These are phyloP conservation scores for Rhabdomys pumilio DNA, from an alignment of 2,797 vertebrate species.

Conservation along the genomic window DNA sequence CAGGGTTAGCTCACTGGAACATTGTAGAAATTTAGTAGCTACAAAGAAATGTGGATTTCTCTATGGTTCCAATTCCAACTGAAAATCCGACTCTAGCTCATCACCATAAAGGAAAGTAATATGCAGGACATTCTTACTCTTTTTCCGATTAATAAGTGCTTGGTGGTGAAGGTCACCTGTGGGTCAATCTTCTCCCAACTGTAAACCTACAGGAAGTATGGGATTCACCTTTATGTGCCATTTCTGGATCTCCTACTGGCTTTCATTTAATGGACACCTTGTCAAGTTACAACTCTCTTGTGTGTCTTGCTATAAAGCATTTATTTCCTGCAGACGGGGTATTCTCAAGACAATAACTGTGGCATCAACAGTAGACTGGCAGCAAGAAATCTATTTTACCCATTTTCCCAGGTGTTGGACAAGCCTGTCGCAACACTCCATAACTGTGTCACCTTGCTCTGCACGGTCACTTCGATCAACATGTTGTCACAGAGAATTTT, in stretches of 20 bases:
- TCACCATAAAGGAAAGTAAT: neutral
- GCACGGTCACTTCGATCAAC: slow-evolving; percentile 28
- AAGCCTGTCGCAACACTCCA: neutral
- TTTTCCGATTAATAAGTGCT: slow-evolving; percentile 3
- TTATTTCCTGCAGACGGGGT: slow-evolving; percentile 62
- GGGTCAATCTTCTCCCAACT: neutral
- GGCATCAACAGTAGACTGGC: neutral
- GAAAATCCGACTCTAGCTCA: neutral
- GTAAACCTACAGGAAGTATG: neutral
- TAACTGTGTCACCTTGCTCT: neutral
- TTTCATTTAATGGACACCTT: slow-evolving; percentile 48
- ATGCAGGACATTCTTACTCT: neutral
- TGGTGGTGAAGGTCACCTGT: neutral
- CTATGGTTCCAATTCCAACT: neutral
- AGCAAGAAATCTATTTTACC: slow-evolving; percentile 60
- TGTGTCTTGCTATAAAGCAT: neutral
- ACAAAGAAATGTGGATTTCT: neutral
- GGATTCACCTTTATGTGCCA: neutral
- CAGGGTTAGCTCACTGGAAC: neutral
- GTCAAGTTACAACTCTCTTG: slow-evolving; percentile 58
- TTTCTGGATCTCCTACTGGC: neutral
- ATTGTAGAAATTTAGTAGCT: neutral
- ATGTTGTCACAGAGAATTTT: neutral
- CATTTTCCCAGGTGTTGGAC: slow-evolving; percentile 34
- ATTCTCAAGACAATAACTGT: slow-evolving; percentile 52